Evolutionary conservation across 1,140 invertebrate genomes (phyloP).

Genomic region (Nebria ingens): DNA sequence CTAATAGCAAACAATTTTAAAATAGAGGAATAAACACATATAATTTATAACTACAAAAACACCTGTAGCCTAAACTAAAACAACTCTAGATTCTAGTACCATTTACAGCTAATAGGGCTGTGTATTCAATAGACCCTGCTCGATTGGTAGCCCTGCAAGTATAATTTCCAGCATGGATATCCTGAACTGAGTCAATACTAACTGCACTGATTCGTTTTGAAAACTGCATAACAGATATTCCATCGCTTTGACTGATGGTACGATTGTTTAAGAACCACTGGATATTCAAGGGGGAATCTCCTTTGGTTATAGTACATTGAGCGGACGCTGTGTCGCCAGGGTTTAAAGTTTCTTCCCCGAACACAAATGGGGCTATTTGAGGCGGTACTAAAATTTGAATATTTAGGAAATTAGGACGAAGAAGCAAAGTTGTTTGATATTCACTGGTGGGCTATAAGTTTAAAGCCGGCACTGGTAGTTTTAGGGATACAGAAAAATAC

Average conservation of each 20-base stretch:
- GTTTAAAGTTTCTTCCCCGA: constrained; percentile 68
- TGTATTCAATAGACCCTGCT: constrained; percentile 59
- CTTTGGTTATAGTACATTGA: constrained; percentile 64
- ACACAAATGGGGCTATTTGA: constrained; percentile 65
- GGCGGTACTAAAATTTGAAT: constrained; percentile 53
- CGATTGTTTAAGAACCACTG: constrained; percentile 66
- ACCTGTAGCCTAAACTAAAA: not conserved
- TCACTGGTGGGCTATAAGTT: not conserved
- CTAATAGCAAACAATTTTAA: not conserved
- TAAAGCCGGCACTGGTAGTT: constrained; percentile 21
- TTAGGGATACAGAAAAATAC: constrained; percentile 15
- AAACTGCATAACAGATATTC: constrained; percentile 61
- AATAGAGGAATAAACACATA: not conserved
- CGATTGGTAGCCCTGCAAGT: constrained; percentile 67
- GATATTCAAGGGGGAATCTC: constrained; percentile 64
- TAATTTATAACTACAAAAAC: constrained; percentile 10
- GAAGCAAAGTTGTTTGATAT: constrained; percentile 28
- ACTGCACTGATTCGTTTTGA: constrained; percentile 67
- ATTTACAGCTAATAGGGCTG: constrained; percentile 60
- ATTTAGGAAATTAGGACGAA: constrained; percentile 34
- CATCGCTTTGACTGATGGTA: constrained; percentile 48
- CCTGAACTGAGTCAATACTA: constrained; percentile 65
- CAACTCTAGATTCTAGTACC: constrained; percentile 37
- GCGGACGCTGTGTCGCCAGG: constrained; percentile 67
- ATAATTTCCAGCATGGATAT: constrained; percentile 66